Base-by-base conservation (phyloP, 2,888 invertebrate genomes). In the Hypomecis punctinalis region DNA sequence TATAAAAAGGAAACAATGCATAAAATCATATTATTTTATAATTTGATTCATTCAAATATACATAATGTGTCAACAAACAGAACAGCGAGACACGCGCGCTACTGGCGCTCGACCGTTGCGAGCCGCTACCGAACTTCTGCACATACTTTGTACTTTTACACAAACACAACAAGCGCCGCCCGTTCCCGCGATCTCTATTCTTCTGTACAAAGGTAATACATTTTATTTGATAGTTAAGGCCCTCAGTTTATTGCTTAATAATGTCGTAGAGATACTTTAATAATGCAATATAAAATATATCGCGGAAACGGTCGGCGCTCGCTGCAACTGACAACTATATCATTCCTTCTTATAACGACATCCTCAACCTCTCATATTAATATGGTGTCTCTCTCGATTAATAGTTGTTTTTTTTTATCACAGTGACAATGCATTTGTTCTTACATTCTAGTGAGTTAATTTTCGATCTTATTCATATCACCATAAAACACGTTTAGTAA, bases 21-120 rank as follows among this genome's bases (percentile, higher is more conserved):
- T 89, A 86, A 91, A 92, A 92, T 93, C 90, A 89, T 90, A 89
- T 88, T 89, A 89, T 91, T 89, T 90, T 93, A 91, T 93, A 92
- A 91, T 93, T 92, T 93, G 91, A 93, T 91, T 93, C 90, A 90
- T 91, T 92, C 91, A 91, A 91, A 90, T 92, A 91, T 92, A 92
- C 91, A 91, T 88, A 87, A 90, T 91, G 91, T 93, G 90, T 92
- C 90, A 92, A 93, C 93, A 93, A 92, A 92, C 90, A 84, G 85
- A 85, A 86, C 91, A 91, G 93, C 91, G 90, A 91, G 91, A 89
- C 89, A 82, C 75, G 63, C 75, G 63, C 79, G 23, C 56, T 10
- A 70, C 77, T 68, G 66, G 73, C 81, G 81, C 83, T 80, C 84
- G 78, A 80, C 75, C 82, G 72, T 13, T 74, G 70, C 82, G 82